Conservation (phyloP, 2,888 invertebrate genomes). For the Brachyptera risi region DNA sequence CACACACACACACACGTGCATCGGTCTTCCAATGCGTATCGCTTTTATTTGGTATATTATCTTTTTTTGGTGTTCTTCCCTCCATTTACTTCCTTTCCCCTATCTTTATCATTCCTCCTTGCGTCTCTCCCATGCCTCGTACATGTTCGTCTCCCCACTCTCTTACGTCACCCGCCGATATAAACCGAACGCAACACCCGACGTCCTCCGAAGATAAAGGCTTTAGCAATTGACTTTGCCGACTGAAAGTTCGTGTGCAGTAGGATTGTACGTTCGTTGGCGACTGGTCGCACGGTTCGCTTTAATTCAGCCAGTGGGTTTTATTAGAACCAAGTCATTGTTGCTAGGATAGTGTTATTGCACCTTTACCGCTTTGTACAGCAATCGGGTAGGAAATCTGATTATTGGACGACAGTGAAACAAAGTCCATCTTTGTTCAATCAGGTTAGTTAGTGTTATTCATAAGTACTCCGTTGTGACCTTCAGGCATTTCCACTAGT, state of each 20-base stretch:
- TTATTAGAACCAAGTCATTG: conserved; percentile 7
- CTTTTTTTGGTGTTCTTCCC: no score
- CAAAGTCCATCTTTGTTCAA: no score
- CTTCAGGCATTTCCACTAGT: no score
- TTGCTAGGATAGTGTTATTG: conserved; percentile 2
- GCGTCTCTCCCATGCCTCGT: background rate
- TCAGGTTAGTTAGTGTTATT: conserved; percentile 17
- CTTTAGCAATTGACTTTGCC: conserved; percentile 29
- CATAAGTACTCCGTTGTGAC: no score
- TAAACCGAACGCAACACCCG: conserved; percentile 30
- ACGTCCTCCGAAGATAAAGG: conserved; percentile 28
- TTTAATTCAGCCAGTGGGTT: conserved; percentile 1
- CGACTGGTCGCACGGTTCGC: conserved; percentile 28
- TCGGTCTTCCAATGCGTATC: no score
- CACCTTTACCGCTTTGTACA: conserved; percentile 1
- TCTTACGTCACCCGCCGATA: conserved; percentile 24
- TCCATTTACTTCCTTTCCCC: conserved; percentile 23
- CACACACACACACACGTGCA: no score
- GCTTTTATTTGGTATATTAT: no score
- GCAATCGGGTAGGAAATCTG: conserved; percentile 6
- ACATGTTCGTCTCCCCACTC: conserved; percentile 22
- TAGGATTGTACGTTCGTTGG: conserved; percentile 30
- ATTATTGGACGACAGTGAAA: background rate
- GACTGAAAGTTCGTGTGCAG: conserved; percentile 18
- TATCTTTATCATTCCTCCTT: conserved; percentile 11